phyloP scores from a whole-genome alignment of 2,113 vertebrate species.

The Calidris pygmaea region DNA sequence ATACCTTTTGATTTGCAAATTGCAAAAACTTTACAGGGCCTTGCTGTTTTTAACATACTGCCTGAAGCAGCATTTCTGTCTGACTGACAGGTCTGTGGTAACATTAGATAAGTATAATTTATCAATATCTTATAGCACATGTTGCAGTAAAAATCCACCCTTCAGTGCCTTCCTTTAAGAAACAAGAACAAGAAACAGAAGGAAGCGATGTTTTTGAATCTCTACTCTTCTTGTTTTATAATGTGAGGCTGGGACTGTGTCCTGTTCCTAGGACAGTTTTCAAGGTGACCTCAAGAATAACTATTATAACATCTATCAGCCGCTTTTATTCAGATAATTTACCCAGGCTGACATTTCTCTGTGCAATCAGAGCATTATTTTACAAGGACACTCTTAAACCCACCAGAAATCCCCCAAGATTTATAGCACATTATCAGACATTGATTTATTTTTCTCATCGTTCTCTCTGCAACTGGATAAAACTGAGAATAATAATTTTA shows the following conservation, averaged over 20 bases:
- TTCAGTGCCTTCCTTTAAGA: background rate
- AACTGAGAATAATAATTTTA: constrained; percentile 4
- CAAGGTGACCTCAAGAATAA: constrained; percentile 33
- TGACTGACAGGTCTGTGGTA: background rate
- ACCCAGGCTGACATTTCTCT: background rate
- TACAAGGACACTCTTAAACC: constrained; percentile 13
- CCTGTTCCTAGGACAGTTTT: background rate
- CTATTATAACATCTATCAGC: background rate
- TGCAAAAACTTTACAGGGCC: background rate
- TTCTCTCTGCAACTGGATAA: background rate
- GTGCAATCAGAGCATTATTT: constrained; percentile 21
- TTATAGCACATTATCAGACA: constrained; percentile 5
- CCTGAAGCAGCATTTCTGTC: background rate
- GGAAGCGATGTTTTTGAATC: background rate
- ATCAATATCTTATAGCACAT: background rate
- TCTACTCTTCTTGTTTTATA: background rate
- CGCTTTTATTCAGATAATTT: constrained; percentile 35
- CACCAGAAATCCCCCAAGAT: background rate
- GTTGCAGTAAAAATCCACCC: background rate
- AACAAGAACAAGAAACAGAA: background rate
- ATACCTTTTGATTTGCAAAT: background rate
- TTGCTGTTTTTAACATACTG: background rate
- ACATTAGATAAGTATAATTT: background rate
- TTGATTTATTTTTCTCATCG: constrained; percentile 28
- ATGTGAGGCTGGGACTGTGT: background rate